Evolutionary conservation across 2,888 invertebrate species (phyloP).

Genomic region (Agonum fuliginosum): DNA sequence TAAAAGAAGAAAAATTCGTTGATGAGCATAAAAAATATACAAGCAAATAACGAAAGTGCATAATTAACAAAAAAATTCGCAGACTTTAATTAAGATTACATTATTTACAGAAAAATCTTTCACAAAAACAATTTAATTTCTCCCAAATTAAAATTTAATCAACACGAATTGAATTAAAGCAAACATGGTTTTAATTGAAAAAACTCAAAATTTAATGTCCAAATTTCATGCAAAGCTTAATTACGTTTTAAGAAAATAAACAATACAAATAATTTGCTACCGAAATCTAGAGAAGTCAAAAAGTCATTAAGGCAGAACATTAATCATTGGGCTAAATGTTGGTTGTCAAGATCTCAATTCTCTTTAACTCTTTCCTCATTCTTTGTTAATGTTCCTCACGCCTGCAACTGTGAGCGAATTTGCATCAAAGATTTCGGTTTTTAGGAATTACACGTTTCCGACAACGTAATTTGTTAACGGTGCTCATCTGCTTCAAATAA

Average conservation of each 20-base stretch:
- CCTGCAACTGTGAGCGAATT: slow-evolving; percentile 38
- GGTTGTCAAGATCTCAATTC: slow-evolving; percentile 48
- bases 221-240: slow-evolving; percentile 42
- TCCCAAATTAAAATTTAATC: slow-evolving; percentile 43
- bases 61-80: slow-evolving; percentile 6
- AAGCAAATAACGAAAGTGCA: neutral
- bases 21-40: too few species aligned
- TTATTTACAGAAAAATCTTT: slow-evolving; percentile 6
- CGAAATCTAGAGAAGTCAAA: slow-evolving; percentile 44
- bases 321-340: slow-evolving; percentile 53
- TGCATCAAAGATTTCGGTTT: slow-evolving; percentile 50
- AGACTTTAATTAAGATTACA: slow-evolving; percentile 5
- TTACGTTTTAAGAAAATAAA: slow-evolving; percentile 7
- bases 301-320: slow-evolving; percentile 43
- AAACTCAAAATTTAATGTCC: slow-evolving; percentile 41
- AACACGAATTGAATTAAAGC: slow-evolving; percentile 40
- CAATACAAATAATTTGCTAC: slow-evolving; percentile 43
- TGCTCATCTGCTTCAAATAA: slow-evolving; percentile 19
- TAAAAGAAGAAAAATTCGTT: too few species aligned
- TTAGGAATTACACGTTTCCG: slow-evolving; percentile 39
- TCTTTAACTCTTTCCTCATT: slow-evolving; percentile 50
- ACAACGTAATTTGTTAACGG: slow-evolving; percentile 21
- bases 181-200: slow-evolving; percentile 45
- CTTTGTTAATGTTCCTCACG: slow-evolving; percentile 21
- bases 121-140: slow-evolving; percentile 39